Evolutionary conservation across 2,888 invertebrate genomes (phyloP).

Genomic region (Eupithecia subfuscata): DNA sequence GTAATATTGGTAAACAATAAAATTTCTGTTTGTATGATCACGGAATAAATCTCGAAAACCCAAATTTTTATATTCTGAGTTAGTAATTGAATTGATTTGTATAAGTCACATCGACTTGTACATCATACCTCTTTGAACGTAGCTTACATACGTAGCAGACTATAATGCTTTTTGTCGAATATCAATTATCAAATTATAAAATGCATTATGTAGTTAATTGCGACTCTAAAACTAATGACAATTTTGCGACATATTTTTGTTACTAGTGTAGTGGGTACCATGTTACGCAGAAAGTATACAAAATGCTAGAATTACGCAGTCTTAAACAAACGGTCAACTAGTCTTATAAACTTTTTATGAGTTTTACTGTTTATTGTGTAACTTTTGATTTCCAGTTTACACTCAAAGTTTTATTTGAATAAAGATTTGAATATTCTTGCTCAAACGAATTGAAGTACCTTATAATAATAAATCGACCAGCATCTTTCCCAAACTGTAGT

Average conservation of each 20-base stretch:
- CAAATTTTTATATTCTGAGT: neutral
- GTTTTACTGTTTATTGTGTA: too few species aligned
- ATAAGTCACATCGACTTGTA: neutral
- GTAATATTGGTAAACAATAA: neutral
- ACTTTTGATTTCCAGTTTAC: neutral
- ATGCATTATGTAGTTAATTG: neutral
- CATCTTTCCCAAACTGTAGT: conserved; percentile 2
- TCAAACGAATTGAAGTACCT: neutral
- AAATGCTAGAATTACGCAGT: neutral
- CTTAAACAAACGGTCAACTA: neutral
- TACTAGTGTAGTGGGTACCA: neutral
- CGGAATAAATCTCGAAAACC: neutral
- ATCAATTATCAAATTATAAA: neutral
- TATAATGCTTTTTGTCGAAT: neutral
- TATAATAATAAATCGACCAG: neutral
- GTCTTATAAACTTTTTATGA: neutral
- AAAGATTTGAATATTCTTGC: neutral
- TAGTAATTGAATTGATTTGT: neutral
- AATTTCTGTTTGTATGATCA: neutral
- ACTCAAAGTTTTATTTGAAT: neutral
- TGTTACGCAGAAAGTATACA: neutral
- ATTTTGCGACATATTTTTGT: neutral
- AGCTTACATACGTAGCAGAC: too few species aligned
- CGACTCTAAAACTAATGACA: neutral
- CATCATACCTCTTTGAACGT: neutral